These are phyloP conservation scores for Eupithecia tripunctaria DNA, from an alignment of 2,888 invertebrate genomes.

Conservation along the genomic window DNA sequence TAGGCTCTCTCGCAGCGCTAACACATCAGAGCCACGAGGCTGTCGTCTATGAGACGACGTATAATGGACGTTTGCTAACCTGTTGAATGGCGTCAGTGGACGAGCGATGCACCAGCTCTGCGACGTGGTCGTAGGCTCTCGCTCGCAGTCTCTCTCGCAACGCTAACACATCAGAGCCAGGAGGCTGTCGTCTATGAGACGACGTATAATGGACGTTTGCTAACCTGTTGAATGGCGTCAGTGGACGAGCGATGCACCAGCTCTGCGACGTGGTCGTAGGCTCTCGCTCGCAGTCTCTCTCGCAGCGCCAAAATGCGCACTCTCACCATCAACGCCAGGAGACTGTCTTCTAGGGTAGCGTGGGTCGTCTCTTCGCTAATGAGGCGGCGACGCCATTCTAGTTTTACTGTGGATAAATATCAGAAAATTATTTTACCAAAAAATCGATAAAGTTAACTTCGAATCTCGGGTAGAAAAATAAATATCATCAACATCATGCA, in stretches of 20 bases:
- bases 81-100: constrained; percentile 71
- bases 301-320: constrained; percentile 71
- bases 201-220: neutral
- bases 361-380: constrained; percentile 45
- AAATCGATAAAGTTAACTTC: neutral
- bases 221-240: constrained; percentile 72
- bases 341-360: constrained; percentile 45
- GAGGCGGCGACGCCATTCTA: constrained; percentile 65
- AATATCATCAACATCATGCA: too few relatives aligned
- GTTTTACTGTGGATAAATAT: constrained; percentile 46
- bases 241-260: constrained; percentile 72
- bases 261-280: constrained; percentile 63
- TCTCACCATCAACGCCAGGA: constrained; percentile 61
- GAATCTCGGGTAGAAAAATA: neutral
- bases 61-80: constrained; percentile 49
- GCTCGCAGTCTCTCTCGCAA: constrained; percentile 53
- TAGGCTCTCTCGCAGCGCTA: too few relatives aligned
- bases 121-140: constrained; percentile 43
- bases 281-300: constrained; percentile 63
- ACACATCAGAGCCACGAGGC: constrained; percentile 46
- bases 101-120: constrained; percentile 69
- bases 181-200: constrained; percentile 49
- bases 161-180: constrained; percentile 34
- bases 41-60: constrained; percentile 45
- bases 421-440: neutral